Conservation (phyloP, 2,797 vertebrate genomes). For the Urosaurus nigricauda region DNA sequence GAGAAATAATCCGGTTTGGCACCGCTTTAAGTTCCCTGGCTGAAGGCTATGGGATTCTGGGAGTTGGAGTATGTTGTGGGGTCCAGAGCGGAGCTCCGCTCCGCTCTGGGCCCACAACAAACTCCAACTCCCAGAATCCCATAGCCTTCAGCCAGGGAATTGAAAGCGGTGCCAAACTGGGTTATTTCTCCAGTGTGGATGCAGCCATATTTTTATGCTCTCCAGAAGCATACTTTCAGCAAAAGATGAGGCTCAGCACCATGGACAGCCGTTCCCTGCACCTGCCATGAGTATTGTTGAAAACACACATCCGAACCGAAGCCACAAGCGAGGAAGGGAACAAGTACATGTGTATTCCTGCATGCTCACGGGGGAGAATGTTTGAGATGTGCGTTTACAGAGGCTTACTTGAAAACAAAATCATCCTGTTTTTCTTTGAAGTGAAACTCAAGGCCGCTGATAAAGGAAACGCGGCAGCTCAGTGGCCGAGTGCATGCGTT, state of each 20-base stretch:
- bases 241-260: not conserved
- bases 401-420: not conserved
- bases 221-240: not conserved
- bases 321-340: not conserved
- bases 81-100: too few species aligned
- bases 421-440: not conserved
- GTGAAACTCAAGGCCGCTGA: not conserved
- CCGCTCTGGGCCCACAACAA: too few species aligned
- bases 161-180: too few species aligned
- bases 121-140: too few species aligned
- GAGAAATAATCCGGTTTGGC: too few species aligned
- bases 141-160: too few species aligned
- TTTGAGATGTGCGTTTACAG: not conserved
- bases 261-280: not conserved
- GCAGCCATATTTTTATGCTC: too few species aligned
- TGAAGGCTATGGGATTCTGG: too few species aligned
- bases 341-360: not conserved
- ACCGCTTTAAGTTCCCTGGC: too few species aligned
- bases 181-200: too few species aligned
- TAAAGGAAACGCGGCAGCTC: not conserved
- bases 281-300: not conserved
- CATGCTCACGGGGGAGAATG: not conserved
- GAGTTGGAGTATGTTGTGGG: too few species aligned
- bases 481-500: too few species aligned
- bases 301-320: not conserved